A percentile compares a stretch with the other conserved stretches of the same genome.
phyloP scores from a whole-genome alignment of 2,888 invertebrate genomes.

The Luperina testacea region DNA sequence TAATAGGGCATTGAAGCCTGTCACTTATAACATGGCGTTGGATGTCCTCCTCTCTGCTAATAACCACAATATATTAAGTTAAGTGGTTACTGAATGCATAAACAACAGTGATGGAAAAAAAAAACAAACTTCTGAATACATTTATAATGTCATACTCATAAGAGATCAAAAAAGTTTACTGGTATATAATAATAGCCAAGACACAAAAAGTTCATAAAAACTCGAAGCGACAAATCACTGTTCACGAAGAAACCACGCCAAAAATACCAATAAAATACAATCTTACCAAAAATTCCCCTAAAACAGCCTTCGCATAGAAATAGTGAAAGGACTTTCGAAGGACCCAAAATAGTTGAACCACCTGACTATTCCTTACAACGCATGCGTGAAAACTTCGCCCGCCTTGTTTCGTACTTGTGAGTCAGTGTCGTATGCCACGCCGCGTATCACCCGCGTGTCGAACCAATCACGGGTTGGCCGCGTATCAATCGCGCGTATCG shows the following conservation, averaged over 20 bases:
- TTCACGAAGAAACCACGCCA: conserved; percentile 8
- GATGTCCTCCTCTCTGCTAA: background rate
- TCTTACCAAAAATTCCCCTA: conserved; percentile 24
- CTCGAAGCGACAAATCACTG: background rate
- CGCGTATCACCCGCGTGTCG: conserved; percentile 64
- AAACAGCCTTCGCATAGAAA: conserved; percentile 37
- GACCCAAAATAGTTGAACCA: conserved; percentile 74
- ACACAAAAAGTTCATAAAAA: background rate
- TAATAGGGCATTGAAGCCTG: background rate
- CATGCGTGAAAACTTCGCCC: conserved; percentile 81
- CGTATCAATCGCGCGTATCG: conserved; percentile 58
- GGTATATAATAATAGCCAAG: background rate
- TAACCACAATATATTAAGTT: background rate
- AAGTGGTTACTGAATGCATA: background rate
- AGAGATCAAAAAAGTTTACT: background rate
- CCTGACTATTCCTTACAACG: conserved; percentile 70
- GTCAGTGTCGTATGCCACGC: conserved; percentile 77
- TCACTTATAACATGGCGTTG: too few species aligned
- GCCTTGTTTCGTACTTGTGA: conserved; percentile 70
- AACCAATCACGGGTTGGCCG: conserved; percentile 47
- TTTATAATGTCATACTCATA: background rate
- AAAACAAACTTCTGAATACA: background rate
- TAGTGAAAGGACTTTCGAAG: conserved; percentile 72
- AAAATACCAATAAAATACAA: conserved; percentile 17
- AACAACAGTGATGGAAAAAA: background rate